These are phyloP conservation scores for Urocolius indicus DNA, from an alignment of 2,113 vertebrate genomes.

Conservation along the genomic window DNA sequence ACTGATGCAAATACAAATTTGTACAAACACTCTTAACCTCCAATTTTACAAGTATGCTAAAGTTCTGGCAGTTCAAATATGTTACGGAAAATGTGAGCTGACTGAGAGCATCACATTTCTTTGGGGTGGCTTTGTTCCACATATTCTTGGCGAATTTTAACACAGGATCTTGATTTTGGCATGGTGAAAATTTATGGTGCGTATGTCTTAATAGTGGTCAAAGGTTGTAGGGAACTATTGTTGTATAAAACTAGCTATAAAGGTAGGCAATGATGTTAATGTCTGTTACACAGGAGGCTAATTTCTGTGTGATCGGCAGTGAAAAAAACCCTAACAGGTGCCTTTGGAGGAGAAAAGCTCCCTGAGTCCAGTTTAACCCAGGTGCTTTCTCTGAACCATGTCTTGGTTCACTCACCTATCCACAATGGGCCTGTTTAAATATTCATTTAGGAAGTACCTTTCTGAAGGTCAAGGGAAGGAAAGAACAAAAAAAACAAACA, in stretches of 20 bases:
- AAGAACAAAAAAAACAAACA: not conserved
- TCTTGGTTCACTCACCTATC: not conserved
- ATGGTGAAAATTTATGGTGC: not conserved
- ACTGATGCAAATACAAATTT: not conserved
- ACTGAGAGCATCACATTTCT: not conserved
- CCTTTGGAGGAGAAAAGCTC: not conserved
- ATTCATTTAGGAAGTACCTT: not conserved
- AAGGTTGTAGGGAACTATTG: not conserved
- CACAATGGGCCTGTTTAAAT: not conserved
- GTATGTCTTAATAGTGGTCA: not conserved
- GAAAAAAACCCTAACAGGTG: not conserved
- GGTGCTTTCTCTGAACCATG: not conserved
- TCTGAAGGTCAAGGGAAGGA: not conserved
- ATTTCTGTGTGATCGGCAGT: not conserved
- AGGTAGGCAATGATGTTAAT: not conserved
- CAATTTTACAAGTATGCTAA: not conserved
- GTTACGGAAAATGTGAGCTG: not conserved
- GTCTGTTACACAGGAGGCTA: not conserved
- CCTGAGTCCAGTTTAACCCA: not conserved
- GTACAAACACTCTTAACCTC: slow-evolving; percentile 10
- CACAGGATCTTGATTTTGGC: not conserved
- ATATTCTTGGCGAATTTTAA: not conserved
- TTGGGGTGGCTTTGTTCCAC: not conserved
- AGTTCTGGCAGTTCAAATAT: not conserved
- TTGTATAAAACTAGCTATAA: not conserved